phyloP scores from a whole-genome alignment of 2,797 vertebrate species.

The Myiotriccus ornatus region DNA sequence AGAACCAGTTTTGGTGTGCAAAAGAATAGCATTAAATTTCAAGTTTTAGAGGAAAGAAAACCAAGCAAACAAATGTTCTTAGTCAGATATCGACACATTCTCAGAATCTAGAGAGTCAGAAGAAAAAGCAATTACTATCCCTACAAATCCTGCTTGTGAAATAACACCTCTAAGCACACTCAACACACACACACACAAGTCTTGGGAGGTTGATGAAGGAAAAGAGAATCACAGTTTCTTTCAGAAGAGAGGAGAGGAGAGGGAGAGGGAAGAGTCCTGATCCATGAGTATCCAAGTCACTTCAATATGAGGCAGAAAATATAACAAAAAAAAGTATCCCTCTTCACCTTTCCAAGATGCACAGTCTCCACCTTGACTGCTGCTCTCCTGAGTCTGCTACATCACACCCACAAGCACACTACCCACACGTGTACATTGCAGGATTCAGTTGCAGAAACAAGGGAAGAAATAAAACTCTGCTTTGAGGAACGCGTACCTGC shows the following conservation, averaged over 20 bases:
- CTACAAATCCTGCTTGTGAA: background rate
- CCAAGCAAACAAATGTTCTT: background rate
- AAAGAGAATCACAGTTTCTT: background rate
- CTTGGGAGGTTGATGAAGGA: background rate
- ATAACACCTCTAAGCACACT: background rate
- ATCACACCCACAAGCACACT: rapidly evolving
- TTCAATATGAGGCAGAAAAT: background rate
- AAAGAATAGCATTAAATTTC: background rate
- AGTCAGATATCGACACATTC: background rate
- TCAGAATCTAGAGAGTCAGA: background rate
- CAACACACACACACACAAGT: background rate
- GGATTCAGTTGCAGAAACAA: background rate
- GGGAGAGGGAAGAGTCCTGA: background rate
- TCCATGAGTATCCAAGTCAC: background rate
- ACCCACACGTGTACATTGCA: rapidly evolving
- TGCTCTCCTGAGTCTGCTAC: background rate
- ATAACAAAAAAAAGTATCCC: background rate
- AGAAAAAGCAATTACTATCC: background rate
- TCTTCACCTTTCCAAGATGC: background rate
- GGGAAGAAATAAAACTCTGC: background rate
- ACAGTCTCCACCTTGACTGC: background rate
- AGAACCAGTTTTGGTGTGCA: background rate
- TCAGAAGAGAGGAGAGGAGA: background rate
- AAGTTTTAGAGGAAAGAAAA: background rate
- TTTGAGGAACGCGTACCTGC: background rate